Evolutionary conservation across 92 coral and sea anemone species (phyloP).

Genomic region (Porites rus): DNA sequence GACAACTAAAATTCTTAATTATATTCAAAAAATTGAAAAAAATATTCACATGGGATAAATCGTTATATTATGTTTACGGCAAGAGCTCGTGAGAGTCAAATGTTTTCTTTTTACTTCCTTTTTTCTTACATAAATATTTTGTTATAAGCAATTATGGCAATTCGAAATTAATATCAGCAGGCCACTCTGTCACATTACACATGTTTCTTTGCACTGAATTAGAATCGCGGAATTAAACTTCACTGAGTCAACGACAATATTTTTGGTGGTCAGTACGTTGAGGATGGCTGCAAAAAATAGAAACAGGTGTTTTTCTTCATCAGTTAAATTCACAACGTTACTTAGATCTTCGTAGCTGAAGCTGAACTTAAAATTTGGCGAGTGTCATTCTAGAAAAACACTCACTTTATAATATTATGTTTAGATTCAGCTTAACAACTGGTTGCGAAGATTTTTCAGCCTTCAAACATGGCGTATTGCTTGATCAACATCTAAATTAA

Average conservation of each 20-base stretch:
- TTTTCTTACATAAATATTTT: neutral
- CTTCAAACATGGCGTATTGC: neutral
- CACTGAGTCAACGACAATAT: too few species aligned
- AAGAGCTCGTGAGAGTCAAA: neutral
- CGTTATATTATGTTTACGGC: neutral
- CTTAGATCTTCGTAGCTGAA: neutral
- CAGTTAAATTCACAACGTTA: constrained; percentile 19
- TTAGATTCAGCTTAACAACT: neutral
- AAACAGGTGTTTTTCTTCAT: constrained; percentile 17
- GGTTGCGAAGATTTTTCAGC: neutral
- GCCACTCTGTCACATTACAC: neutral
- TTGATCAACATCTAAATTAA: neutral
- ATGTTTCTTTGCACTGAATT: neutral
- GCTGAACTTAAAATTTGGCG: neutral
- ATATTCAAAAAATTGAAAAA: too few species aligned
- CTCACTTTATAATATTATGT: neutral
- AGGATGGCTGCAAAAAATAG: constrained; percentile 12
- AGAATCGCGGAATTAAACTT: neutral
- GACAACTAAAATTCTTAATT: too few species aligned
- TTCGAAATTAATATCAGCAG: neutral
- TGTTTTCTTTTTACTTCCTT: neutral
- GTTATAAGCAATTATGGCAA: neutral
- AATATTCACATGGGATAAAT: too few species aligned
- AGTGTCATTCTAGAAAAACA: neutral
- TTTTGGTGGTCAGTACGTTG: neutral